Evolutionary conservation across 2,888 invertebrate species (phyloP).

Genomic region (Sarcophaga rosellei): DNA sequence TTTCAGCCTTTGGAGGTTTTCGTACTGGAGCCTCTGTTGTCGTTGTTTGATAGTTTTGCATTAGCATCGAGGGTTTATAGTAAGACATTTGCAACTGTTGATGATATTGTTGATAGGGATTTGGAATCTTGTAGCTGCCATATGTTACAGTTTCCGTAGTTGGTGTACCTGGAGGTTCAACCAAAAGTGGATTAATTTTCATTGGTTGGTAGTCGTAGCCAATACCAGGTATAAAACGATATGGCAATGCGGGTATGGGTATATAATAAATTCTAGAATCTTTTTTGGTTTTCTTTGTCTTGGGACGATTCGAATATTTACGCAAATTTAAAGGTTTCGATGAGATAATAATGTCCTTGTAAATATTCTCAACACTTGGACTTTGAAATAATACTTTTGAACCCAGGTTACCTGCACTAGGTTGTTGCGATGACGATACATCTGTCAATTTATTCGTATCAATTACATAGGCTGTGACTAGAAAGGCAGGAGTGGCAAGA

Average conservation of each 20-base stretch:
- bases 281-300: constrained; percentile 79
- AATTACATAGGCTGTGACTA: constrained; percentile 65
- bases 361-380: constrained; percentile 78
- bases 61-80: constrained; percentile 39
- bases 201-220: constrained; percentile 93
- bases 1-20: constrained; percentile 68
- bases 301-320: constrained; percentile 76
- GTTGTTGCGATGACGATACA: constrained; percentile 59
- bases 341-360: constrained; percentile 78
- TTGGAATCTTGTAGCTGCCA: constrained; percentile 50
- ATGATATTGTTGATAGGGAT: constrained; percentile 60
- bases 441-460: constrained; percentile 63
- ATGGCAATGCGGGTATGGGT: constrained; percentile 91
- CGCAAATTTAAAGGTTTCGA: constrained; percentile 77
- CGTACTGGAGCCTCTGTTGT: constrained; percentile 49
- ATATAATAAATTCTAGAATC: constrained; percentile 94
- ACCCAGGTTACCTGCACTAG: constrained; percentile 64
- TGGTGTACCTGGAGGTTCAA: constrained; percentile 38
- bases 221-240: constrained; percentile 91
- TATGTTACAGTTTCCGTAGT: constrained; percentile 38
- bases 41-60: constrained; percentile 22
- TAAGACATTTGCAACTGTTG: constrained; percentile 59
- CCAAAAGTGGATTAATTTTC: constrained; percentile 73
- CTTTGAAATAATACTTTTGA: constrained; percentile 76
- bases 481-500: constrained; percentile 52